Evolutionary conservation across 2,888 invertebrate species (phyloP), one percentile per base, ranked within the genome.

Genomic region (Lithophane socia): DNA sequence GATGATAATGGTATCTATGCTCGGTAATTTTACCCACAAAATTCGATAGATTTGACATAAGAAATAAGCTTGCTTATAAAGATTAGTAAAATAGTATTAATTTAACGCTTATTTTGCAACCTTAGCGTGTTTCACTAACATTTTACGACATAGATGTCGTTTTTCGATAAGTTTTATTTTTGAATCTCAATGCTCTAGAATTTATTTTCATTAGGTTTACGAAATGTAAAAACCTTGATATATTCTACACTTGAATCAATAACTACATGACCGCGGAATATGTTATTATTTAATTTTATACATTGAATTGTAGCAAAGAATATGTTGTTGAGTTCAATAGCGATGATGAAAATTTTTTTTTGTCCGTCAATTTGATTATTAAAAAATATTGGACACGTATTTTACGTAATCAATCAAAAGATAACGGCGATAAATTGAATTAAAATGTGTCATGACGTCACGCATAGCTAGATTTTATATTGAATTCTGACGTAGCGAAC

Each of bases 201-300:
- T 42, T 44, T 4, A 18, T 8, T 37, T 24, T 47, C 3, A 54
- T n/a, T 44, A 9, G 9, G 2, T 18, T 12, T 37, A 18, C 13
- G 9, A 49, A 49, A n/a, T 29, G 29, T 54, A 47, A 18, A 63
- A 18, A 24, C 18, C 9, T 75, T 44, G 47, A 21, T 21, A 37
- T 0, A 72, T 18, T 4, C 7, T 16, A 56, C 64, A 76, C 76
- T 54, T 66, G 66, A 66, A 56, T 76, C 47, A 76, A 66, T 24
- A 75, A 56, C 3, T 21, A 56, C 47, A 42, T 49, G 71, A n/a
- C 7, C 2, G 8, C 21, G 10, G 8, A 47, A 56, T 18, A 16
- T 21, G 4, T 24, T 60, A 37, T 49, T 16, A 56, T 56, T 37
- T 58, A 4, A 71, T 49, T 72, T 47, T 7, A 10, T 63, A 16